Base-by-base conservation (phyloP, 2,888 invertebrate genomes). In the Lobophora halterata region DNA sequence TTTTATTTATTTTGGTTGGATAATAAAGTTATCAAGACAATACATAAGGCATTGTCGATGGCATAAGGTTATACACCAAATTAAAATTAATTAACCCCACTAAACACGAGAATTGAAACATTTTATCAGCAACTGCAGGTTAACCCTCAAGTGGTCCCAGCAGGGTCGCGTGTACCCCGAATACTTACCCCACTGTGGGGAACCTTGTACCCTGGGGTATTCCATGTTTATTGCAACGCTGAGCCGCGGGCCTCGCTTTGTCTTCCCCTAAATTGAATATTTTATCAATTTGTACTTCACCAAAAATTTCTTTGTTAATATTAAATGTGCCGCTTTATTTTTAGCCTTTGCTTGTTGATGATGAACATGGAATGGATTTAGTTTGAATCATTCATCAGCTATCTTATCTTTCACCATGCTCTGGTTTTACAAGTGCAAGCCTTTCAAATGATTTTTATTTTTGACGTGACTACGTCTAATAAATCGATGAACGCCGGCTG, bases 121-220 rank as follows among this genome's bases (percentile, higher is more conserved):
- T 37, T 29, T 37, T 58, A 55, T 41, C 44, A 44, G 43, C 52
- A 37, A 36, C 50, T 49, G 55, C 61, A 62, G 61, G 65, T 64
- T 61, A 42, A 58, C 61, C 65, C 65, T 73, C 70, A 79, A 83
- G 85, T 81, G 78, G 64, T 69, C 85, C 79, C 85, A 43, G 58
- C 59, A 76, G 85, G 76, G 65, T 72, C 51, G 75, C 79, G 73
- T 76, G 78, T 55, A 54, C 65, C 61, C 60, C 49, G 36, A 39
- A n/a, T n/a, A n/a, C n/a, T n/a, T 45, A 58, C 64, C 61, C 54
- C 52, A 50, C 47, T 46, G 56, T 58, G 58, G 46, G 52, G 39
- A 35, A 45, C 49, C 47, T 35, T 11, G 56, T 58, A 66, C 69
- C 66, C 65, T 31, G 44, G 66, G 69, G 74, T 55, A 65, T 43